A percentile compares a stretch with the other conserved stretches of the same genome.
These are phyloP conservation scores for Euplexia lucipara DNA, from an alignment of 2,888 invertebrate genomes.

Conservation along the genomic window DNA sequence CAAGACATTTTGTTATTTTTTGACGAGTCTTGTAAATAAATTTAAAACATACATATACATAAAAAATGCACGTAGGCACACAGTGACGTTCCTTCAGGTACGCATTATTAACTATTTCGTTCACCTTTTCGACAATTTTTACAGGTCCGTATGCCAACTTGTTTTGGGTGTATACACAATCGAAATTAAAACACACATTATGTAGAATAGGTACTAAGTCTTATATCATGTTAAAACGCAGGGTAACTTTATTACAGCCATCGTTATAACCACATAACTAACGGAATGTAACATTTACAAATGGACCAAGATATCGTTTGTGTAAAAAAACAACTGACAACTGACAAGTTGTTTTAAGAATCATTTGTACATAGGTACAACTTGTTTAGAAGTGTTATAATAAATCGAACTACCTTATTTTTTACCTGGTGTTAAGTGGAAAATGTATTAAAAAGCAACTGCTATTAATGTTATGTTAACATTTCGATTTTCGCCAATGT, in stretches of 20 bases:
- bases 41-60: too few species aligned
- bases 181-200: too few species aligned
- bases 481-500: neutral
- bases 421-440: neutral
- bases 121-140: too few species aligned
- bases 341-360: constrained; percentile 16
- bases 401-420: constrained; percentile 17
- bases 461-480: neutral
- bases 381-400: constrained; percentile 1
- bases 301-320: constrained; percentile 24
- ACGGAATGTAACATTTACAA: constrained; percentile 25
- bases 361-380: neutral
- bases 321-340: constrained; percentile 19
- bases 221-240: too few species aligned
- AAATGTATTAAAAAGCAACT: constrained; percentile 4
- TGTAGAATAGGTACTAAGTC: too few species aligned
- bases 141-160: too few species aligned
- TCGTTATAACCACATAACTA: constrained; percentile 13
- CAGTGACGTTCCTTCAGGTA: too few species aligned
- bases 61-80: too few species aligned
- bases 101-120: too few species aligned
- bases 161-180: too few species aligned
- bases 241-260: constrained; percentile 24
- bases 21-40: too few species aligned
- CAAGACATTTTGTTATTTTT: too few species aligned